phyloP scores from a whole-genome alignment of 2,113 vertebrate genomes.

The Nothoprocta perdicaria region DNA sequence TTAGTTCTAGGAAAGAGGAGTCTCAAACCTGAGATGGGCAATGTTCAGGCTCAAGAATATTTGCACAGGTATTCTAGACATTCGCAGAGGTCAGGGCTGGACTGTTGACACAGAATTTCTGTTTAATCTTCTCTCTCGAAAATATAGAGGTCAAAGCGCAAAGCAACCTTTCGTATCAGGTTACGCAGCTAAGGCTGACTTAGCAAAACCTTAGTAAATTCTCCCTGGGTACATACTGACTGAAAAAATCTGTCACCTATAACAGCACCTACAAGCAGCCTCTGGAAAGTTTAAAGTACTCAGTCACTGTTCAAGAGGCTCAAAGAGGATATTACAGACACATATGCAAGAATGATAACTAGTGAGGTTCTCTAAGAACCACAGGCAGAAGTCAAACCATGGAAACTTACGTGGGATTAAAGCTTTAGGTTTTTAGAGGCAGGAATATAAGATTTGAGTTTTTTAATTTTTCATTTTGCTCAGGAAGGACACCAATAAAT shows the following conservation, averaged over 20 bases:
- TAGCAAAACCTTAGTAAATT: not conserved
- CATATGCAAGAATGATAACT: not conserved
- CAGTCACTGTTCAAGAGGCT: not conserved
- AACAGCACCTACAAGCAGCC: not conserved
- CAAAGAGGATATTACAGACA: not conserved
- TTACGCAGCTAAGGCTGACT: not conserved
- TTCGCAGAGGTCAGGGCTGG: not conserved
- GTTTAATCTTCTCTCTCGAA: not conserved
- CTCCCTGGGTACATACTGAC: not conserved
- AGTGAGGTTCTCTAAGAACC: not conserved
- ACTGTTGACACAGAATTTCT: not conserved
- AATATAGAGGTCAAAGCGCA: not conserved
- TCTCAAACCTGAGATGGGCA: not conserved
- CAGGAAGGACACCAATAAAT: not conserved
- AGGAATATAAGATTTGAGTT: not conserved
- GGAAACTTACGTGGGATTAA: not conserved
- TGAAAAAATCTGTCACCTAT: not conserved
- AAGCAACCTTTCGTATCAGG: not conserved
- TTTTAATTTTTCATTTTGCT: not conserved
- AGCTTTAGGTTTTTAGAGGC: rapidly evolving
- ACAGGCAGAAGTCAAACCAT: not conserved
- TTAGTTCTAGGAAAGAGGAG: not conserved
- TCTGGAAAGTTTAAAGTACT: not conserved
- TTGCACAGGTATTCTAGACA: not conserved
- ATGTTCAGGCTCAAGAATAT: not conserved